Base-by-base conservation (phyloP, 2,113 vertebrate genomes). In the Festucalex cinctus region DNA sequence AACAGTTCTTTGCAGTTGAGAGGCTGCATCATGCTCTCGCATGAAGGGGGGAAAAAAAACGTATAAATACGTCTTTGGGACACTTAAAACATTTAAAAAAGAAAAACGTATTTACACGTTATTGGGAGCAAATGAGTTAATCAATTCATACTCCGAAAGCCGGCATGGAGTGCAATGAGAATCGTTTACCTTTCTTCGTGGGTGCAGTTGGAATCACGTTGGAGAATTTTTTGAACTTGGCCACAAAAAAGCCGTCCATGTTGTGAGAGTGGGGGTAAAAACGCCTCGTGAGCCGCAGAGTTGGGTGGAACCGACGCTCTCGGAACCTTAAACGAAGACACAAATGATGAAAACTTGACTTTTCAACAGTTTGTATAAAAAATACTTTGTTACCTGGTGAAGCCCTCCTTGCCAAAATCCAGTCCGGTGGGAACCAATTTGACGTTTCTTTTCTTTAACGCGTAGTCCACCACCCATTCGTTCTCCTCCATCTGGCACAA, bases 211-310 rank as follows among this genome's bases (percentile, higher is more conserved):
- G 96, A 69, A 96, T 77, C 9, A 92, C 87, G 56, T 98, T 98
- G 22, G 96, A 95, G 84, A 99, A 96, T 59, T 98, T 99, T 87
- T 97, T 97, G 48, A 98, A 77, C 80, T 98, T 98, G 65, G 97
- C 95, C 14, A 98, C 93, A 71, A 98, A 99, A 85, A 99, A 99
- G 0, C 97, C 97, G 6, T 98, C 97, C 97, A 99, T 97, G 6
- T 99, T 99, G 83, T 99, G 97, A 0, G 93, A 94, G 77, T 98
- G 96, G 9, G 97, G 96, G 75, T 99, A 99, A 88, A 99, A 98
- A 26, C 97, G 91, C 0, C 94, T 92, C 0, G 95, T 77, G 4
- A 89, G 91, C 28, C 88, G 92, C 54, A 99, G 91, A n/a, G 94
- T 91, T 0, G 94, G 95, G 78, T 99, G 96, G 81, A 99, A 99